Conservation (phyloP, 1,140 invertebrate species). For the Pseudomyrmex dendroicus region DNA sequence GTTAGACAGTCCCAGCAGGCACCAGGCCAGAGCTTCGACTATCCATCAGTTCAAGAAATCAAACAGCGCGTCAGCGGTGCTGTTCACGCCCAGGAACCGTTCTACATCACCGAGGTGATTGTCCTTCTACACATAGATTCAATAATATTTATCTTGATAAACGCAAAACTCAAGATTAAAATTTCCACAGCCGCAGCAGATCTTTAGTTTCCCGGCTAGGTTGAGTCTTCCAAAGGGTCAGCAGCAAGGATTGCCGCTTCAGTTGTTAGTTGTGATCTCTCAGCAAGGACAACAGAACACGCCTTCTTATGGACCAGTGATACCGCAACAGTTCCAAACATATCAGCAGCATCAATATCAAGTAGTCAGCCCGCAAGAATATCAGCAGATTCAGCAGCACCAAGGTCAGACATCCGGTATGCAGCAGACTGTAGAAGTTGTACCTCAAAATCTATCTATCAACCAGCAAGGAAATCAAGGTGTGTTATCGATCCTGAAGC, state of each 20-base stretch:
- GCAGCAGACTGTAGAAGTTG: constrained; percentile 75
- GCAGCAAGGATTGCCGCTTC: constrained; percentile 86
- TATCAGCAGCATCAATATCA: constrained; percentile 78
- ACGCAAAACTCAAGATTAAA: not conserved
- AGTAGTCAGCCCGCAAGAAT: constrained; percentile 79
- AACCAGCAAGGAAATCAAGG: constrained; percentile 45
- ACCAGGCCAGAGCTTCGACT: constrained; percentile 87
- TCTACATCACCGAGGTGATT: constrained; percentile 84
- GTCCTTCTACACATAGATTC: not conserved
- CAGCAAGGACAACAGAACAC: constrained; percentile 79
- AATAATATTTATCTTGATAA: not conserved
- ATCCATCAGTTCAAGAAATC: constrained; percentile 87
- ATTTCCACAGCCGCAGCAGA: constrained; percentile 80
- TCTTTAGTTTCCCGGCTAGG: constrained; percentile 87
- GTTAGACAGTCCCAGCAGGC: constrained; percentile 89
- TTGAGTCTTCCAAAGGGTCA: constrained; percentile 86
- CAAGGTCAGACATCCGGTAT: constrained; percentile 55
- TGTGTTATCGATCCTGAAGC: not conserved
- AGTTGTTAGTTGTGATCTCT: constrained; percentile 87
- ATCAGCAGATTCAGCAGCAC: constrained; percentile 71
- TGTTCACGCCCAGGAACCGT: constrained; percentile 82
- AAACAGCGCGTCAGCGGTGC: constrained; percentile 84
- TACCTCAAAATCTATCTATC: constrained; percentile 70
- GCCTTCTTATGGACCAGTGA: constrained; percentile 73
- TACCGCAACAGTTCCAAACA: constrained; percentile 74